Percentiles rank a stretch among this genome's conserved stretches.
These are phyloP conservation scores for Lasiommata megera DNA, from an alignment of 2,888 invertebrate species.

Conservation along the genomic window DNA sequence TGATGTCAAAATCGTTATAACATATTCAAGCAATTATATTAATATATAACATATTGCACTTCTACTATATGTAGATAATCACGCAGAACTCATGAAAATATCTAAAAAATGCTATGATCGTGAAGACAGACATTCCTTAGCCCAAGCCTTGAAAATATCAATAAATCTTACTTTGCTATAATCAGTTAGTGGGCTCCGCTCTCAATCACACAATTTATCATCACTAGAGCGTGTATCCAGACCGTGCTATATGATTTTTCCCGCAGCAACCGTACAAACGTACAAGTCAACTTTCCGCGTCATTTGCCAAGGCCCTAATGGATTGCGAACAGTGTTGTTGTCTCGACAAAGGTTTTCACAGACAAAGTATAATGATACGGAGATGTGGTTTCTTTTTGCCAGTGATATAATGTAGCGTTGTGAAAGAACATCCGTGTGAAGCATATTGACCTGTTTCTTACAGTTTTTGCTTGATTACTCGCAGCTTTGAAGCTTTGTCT, in stretches of 20 bases:
- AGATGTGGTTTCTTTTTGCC: slow-evolving; percentile 37
- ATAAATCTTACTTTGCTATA: not conserved
- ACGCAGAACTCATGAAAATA: not conserved
- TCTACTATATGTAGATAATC: no score
- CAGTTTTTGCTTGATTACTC: not conserved
- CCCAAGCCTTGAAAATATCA: not conserved
- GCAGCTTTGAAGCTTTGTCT: not conserved
- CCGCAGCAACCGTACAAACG: slow-evolving; percentile 41
- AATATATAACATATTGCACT: no score
- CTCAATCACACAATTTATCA: slow-evolving; percentile 50
- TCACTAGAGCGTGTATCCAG: slow-evolving; percentile 42
- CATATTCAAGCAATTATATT: no score
- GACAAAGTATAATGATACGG: slow-evolving; percentile 42
- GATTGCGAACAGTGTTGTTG: slow-evolving; percentile 67
- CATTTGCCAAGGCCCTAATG: slow-evolving; percentile 73
- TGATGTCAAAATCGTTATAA: no score
- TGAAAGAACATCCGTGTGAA: slow-evolving; percentile 27
- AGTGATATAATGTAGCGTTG: slow-evolving; percentile 35
- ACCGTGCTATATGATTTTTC: slow-evolving; percentile 43
- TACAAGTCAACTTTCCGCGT: slow-evolving; percentile 70
- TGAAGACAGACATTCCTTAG: not conserved
- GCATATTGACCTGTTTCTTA: slow-evolving; percentile 32
- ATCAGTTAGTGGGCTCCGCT: slow-evolving; percentile 42
- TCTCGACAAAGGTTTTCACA: slow-evolving; percentile 62
- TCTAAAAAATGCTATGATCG: not conserved